Percentiles rank a stretch among this genome's conserved stretches.
phyloP scores from a whole-genome alignment of 2,113 vertebrate genomes.

The Sturnus vulgaris region DNA sequence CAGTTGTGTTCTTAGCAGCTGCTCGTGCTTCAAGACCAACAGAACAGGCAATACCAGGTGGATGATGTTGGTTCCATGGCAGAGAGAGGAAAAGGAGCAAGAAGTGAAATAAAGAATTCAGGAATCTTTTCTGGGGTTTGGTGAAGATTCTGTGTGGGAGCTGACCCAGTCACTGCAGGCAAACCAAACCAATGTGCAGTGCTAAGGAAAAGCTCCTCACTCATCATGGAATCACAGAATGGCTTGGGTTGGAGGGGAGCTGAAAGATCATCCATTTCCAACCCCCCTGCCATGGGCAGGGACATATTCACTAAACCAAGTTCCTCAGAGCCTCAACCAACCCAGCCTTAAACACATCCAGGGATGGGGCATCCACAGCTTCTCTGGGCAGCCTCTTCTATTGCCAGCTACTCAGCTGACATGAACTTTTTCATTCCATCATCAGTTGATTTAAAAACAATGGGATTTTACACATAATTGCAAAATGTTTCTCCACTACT shows the following conservation, averaged over 20 bases:
- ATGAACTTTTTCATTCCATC: not conserved
- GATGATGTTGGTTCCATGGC: accelerated
- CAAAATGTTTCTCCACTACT: not conserved
- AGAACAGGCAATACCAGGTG: not conserved
- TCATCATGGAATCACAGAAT: not conserved
- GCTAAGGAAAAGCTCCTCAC: not conserved
- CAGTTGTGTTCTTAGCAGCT: not conserved
- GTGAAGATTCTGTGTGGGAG: not conserved
- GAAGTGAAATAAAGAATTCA: not conserved
- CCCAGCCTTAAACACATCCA: not conserved
- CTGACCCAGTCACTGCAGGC: not conserved
- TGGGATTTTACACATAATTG: not conserved
- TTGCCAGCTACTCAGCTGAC: not conserved
- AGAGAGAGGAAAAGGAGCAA: not conserved
- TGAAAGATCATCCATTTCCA: not conserved
- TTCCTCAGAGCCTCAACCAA: not conserved
- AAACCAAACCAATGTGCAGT: not conserved
- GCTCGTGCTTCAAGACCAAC: not conserved
- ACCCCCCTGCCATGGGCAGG: accelerated
- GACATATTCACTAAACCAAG: not conserved
- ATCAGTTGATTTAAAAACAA: accelerated
- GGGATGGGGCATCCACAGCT: not conserved
- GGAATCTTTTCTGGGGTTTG: not conserved
- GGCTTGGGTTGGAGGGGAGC: not conserved
- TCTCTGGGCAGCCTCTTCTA: not conserved